Conservation (phyloP, 64 coral and sea anemone genomes). For the Actinia tenebrosa region DNA sequence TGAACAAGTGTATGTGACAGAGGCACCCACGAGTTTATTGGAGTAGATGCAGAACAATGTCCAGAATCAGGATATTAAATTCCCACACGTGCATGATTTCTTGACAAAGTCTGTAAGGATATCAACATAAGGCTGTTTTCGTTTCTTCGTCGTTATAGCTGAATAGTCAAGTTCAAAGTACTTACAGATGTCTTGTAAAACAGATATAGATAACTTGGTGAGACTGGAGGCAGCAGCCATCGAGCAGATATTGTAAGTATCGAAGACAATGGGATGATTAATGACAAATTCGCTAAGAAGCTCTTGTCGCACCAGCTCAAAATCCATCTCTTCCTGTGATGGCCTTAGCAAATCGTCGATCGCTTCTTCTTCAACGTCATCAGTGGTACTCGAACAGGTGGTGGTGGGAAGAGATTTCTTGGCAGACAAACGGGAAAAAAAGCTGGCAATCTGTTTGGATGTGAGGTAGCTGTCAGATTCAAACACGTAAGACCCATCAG, state of each 20-base stretch:
- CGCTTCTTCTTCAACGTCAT: background rate
- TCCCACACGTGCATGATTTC: background rate
- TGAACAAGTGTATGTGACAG: too few relatives aligned
- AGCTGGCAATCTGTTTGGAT: constrained; percentile 8
- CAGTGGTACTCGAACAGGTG: background rate
- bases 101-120: constrained; percentile 2
- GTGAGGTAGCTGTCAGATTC: constrained; percentile 14
- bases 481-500: constrained; percentile 11
- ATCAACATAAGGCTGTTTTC: constrained; percentile 25
- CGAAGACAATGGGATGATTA: constrained; percentile 1
- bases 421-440: constrained; percentile 25
- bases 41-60: too few relatives aligned
- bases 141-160: constrained; percentile 16
- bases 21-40: too few relatives aligned
- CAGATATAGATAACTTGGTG: constrained; percentile 10
- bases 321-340: constrained; percentile 19
- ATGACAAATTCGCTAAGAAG: constrained; percentile 13
- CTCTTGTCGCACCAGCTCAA: constrained; percentile 1
- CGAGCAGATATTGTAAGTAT: constrained; percentile 31
- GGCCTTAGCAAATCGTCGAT: constrained; percentile 24
- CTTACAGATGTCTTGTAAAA: constrained; percentile 34
- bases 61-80: too few relatives aligned
- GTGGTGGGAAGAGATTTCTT: constrained; percentile 23
- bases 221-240: constrained; percentile 23
- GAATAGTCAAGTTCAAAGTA: constrained; percentile 18